A percentile compares a stretch with the other conserved stretches of the same genome.
phyloP scores from a whole-genome alignment of 2,888 invertebrate genomes.

The Alloscopus bannaensis region DNA sequence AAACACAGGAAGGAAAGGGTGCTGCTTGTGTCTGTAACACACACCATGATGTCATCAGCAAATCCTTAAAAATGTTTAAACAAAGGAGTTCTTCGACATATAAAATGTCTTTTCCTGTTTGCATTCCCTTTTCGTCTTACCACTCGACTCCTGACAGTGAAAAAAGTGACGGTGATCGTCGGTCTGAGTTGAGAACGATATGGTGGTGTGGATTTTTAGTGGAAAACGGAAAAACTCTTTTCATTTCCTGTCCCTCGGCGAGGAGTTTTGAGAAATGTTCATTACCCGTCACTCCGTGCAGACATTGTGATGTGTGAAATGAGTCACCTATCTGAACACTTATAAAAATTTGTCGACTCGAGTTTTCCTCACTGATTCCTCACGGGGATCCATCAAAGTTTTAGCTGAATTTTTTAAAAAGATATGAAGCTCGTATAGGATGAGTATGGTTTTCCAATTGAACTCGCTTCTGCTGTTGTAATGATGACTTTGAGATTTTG shows the following conservation, averaged over 20 bases:
- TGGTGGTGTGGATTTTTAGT: neutral
- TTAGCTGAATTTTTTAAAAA: too few relatives aligned
- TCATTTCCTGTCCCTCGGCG: conserved; percentile 20
- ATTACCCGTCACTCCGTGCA: neutral
- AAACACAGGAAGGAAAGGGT: conserved; percentile 42
- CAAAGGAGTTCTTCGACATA: neutral
- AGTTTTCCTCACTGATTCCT: too few relatives aligned
- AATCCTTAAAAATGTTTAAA: too few relatives aligned
- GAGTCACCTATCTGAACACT: too few relatives aligned
- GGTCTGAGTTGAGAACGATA: neutral
- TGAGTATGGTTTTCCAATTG: too few relatives aligned
- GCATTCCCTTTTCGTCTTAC: neutral
- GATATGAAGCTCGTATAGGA: too few relatives aligned
- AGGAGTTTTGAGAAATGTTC: neutral
- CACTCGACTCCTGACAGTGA: neutral
- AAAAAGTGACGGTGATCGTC: neutral
- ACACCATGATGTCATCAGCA: conserved; percentile 24
- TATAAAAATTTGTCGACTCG: too few relatives aligned
- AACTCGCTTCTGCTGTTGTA: too few relatives aligned
- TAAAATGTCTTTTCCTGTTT: neutral
- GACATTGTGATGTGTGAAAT: neutral
- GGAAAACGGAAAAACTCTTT: neutral
- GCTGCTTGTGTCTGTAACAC: conserved; percentile 41
- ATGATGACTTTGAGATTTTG: neutral
- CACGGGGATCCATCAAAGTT: too few relatives aligned